Base-by-base conservation (phyloP, 2,113 vertebrate genomes). In the Thamnaconus septentrionalis region DNA sequence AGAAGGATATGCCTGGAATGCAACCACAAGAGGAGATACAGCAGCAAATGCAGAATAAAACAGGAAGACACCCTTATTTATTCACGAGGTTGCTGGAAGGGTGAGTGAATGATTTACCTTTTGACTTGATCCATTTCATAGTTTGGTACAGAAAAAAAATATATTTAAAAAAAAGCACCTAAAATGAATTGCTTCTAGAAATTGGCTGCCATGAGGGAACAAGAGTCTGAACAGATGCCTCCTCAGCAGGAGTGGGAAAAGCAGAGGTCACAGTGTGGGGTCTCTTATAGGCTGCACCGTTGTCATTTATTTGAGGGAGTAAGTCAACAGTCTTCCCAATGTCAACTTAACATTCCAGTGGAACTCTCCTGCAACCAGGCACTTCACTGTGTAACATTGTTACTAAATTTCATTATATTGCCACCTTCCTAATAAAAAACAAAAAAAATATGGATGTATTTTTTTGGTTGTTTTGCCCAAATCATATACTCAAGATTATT, bases 1-100 rank as follows among this genome's bases (percentile, higher is more conserved):
- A 87, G 44, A 56, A 83, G 46, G 18, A 80, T 69, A 54, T 76
- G 64, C 61, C 88, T 89, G 70, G 5, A 85, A 84, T n/a, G 11
- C n/a, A 83, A 72, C 18, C 18, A 31, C 58, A 64, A 73, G 43
- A 67, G 54, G 56, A 56, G 11, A 48, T 2, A 10, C 8, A n/a
- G 39, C 7, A 59, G 18, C 41, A 2, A 49, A 39, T 18, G 44
- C 11, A 31, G 6, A 45, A 12, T 57, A 31, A 53, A 41, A 31
- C 8, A 51, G 18, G 8, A n/a, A 50, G 48, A 50, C 1, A 9
- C 4, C 5, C 9, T 47, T 47, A 6, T 46, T 46, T 9, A 1
- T 9, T 50, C 48, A 50, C 9, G 4, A 11, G n/a, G 48, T 50
- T 3, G 6, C 1, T 10, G 7, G 9, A 4, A 5, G 5, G 48